Evolutionary conservation across 2,797 vertebrate species (phyloP), one percentile per base, ranked within the genome.

Genomic region (Phrynocephalus guinanensis): DNA sequence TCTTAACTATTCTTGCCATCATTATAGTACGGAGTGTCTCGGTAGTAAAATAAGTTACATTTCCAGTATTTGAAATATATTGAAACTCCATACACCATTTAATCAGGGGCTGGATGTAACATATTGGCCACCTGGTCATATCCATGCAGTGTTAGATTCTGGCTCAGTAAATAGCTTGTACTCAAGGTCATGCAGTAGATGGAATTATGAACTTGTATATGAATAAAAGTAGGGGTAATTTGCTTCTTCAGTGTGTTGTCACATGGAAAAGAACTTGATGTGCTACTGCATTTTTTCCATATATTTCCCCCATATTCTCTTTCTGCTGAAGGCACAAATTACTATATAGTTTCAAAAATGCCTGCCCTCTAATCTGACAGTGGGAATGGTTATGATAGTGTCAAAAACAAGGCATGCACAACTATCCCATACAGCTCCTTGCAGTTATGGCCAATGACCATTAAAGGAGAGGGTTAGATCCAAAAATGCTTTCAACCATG

Each of bases 371-470:
- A 77, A n/a, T 72, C 26, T 60, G 48, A 38, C 22, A 79, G 67
- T 44, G 50, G 6, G 24, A 38, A 60, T 50, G 71, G 33, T 50
- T n/a, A 33, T 63, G 30, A 50, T 8, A 66, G 75, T 38, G 8
- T 44, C 9, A 72, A 72, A 30, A 38, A n/a, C 1, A 86, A 28
- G 1, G 20, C 60, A 67, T 26, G 24, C 5, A 38, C 22, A 24
- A 38, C 5, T 80, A 18, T 56, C 28, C 18, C 52, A 44, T 67
- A 3, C 63, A 7, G 11, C 26, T 70, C 50, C 15, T 71, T 82
- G 70, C 26, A 48, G 22, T 60, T 50, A 88, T 89, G 68, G 78
- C 82, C 76, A 89, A 83, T 82, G 52, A 87, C 87, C 83, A 90
- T 82, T 90, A 91, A 60, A 81, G 6, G 11, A 10, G 82, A 13